phyloP scores from a whole-genome alignment of 2,888 invertebrate genomes.

The Pseudeuparius sepicola region DNA sequence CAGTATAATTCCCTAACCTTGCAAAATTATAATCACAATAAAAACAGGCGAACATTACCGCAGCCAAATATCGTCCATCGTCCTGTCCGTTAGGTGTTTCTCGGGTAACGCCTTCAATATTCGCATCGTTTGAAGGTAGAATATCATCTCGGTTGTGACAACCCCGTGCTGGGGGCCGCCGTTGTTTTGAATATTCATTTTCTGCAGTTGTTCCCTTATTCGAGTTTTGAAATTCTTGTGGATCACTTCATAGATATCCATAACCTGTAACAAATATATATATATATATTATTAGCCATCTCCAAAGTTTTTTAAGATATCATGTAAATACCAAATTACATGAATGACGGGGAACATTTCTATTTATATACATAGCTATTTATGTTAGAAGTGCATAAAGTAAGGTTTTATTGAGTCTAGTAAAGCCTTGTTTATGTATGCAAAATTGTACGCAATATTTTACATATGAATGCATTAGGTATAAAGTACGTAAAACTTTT shows the following conservation, averaged over 20 bases:
- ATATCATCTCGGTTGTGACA: conserved; percentile 85
- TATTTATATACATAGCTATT: no score
- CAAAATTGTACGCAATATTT: no score
- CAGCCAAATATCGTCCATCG: conserved; percentile 76
- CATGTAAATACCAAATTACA: conserved; percentile 3
- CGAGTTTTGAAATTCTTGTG: conserved; percentile 81
- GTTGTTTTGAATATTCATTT: conserved; percentile 85
- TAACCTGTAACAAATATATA: conserved; percentile 29
- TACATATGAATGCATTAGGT: no score
- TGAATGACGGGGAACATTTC: no score
- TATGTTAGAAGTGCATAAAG: no score
- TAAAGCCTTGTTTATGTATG: no score
- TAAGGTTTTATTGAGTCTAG: no score
- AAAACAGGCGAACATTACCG: conserved; percentile 40
- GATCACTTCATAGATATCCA: conserved; percentile 48
- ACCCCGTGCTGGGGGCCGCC: conserved; percentile 95
- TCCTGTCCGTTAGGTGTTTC: conserved; percentile 62
- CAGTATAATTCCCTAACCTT: no score
- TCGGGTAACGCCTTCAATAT: conserved; percentile 67
- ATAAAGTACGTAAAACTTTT: no score
- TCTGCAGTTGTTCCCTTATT: conserved; percentile 70
- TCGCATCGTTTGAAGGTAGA: conserved; percentile 80
- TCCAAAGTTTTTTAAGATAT: no score
- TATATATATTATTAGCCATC: no score
- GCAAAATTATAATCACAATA: no score